Evolutionary conservation across 37 sponge, comb jelly and placozoan genomes (phyloP), one percentile per base, ranked within the genome.

Genomic region (Theonella swinhoei): DNA sequence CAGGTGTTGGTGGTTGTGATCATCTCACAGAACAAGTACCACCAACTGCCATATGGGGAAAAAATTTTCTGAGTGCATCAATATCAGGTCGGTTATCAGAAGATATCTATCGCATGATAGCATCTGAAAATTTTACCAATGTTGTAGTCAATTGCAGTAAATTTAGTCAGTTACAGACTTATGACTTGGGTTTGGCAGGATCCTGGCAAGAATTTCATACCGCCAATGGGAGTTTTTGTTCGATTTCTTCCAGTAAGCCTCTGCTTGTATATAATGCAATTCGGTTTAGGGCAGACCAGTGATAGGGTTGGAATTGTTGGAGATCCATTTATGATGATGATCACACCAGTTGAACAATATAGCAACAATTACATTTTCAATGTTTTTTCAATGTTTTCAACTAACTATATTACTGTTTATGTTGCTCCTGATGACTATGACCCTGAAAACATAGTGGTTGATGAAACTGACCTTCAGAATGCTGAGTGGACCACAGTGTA

Each of bases 281-380:
- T n/a, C n/a, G n/a, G n/a, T n/a, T n/a, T n/a, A n/a, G n/a, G n/a
- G n/a, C n/a, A n/a, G n/a, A n/a, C n/a, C n/a, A n/a, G 80, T 58
- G 19, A 78, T 62, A 28, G 31, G 7, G 19, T 42, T 39, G 68
- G 65, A 29, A 39, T 3, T 4, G n/a, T 69, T 62, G 78, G 79
- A 3, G 93, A 89, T 70, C 89, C 89, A 37, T 83, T 85, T 41
- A 85, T 93, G 83, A 63, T 60, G 43, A 77, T 82, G 37, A 61
- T 93, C n/a, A 17, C n/a, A n/a, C n/a, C n/a, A n/a, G n/a, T n/a
- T n/a, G n/a, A n/a, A n/a, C n/a, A n/a, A n/a, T n/a, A n/a, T n/a
- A n/a, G n/a, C n/a, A n/a, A n/a, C n/a, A n/a, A n/a, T n/a, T n/a
- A n/a, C n/a, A n/a, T n/a, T n/a, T 14, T 83, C 37, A 83, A 59